phyloP scores from a whole-genome alignment of 2,113 vertebrate species.

The Noturus placidus region DNA sequence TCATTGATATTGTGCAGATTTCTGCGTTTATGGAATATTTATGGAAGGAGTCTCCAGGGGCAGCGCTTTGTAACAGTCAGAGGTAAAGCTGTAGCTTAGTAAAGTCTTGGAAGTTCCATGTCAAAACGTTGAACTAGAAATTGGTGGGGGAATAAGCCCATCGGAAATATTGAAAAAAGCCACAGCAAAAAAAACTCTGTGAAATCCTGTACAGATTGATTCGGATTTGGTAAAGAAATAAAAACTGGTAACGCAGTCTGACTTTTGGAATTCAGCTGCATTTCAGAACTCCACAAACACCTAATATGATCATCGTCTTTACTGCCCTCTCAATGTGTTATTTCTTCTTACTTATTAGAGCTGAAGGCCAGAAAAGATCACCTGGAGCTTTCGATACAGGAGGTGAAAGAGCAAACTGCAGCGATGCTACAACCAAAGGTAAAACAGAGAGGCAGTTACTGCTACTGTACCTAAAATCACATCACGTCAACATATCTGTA shows the following conservation, averaged over 20 bases:
- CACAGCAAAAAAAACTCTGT: too few species aligned
- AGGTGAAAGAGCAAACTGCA: conserved; percentile 44
- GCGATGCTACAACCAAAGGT: conserved; percentile 56
- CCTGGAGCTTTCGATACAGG: conserved; percentile 48
- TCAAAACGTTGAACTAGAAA: too few species aligned
- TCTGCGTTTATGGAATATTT: neutral
- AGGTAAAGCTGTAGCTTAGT: too few species aligned
- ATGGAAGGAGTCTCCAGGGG: neutral
- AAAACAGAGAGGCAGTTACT: neutral
- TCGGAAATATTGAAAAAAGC: too few species aligned
- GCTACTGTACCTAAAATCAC: neutral
- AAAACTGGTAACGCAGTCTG: neutral
- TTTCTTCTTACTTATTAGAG: conserved; percentile 34
- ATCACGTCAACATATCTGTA: neutral
- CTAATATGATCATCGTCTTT: neutral
- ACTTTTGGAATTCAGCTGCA: neutral
- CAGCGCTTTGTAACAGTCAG: neutral
- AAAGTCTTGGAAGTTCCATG: too few species aligned
- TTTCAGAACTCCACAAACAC: neutral
- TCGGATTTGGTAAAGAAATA: neutral
- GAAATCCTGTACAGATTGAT: neutral
- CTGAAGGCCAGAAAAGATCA: conserved; percentile 36
- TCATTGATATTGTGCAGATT: neutral
- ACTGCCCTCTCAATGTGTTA: neutral
- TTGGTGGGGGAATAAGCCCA: too few species aligned